These are phyloP conservation scores for Siniperca obscura DNA, from an alignment of 2,797 vertebrate genomes.

Conservation along the genomic window DNA sequence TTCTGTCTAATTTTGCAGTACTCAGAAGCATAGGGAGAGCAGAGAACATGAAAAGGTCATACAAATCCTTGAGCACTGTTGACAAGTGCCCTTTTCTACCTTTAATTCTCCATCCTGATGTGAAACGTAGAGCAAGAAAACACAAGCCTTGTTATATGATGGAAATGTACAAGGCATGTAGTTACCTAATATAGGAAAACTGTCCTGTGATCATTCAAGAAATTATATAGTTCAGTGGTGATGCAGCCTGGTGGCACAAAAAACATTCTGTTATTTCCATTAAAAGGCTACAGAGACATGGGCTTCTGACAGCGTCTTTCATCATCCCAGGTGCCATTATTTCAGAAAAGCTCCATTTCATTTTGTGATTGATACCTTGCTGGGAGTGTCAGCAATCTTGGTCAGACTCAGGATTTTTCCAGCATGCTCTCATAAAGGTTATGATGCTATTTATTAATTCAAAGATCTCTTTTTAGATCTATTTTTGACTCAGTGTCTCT, in stretches of 20 bases:
- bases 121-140: slow-evolving; percentile 57
- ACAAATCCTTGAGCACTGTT: slow-evolving; percentile 61
- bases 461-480: slow-evolving; percentile 36
- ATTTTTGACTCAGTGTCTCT: slow-evolving; percentile 42
- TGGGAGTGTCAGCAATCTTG: slow-evolving; percentile 70
- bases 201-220: slow-evolving; percentile 58
- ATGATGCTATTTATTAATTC: slow-evolving; percentile 65
- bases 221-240: slow-evolving; percentile 57
- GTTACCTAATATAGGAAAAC: slow-evolving; percentile 51
- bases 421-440: slow-evolving; percentile 60
- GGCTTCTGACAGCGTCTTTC: slow-evolving; percentile 68
- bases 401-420: slow-evolving; percentile 59
- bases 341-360: slow-evolving; percentile 77
- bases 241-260: slow-evolving; percentile 56
- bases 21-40: slow-evolving; percentile 33
- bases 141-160: slow-evolving; percentile 40
- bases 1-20: slow-evolving; percentile 73
- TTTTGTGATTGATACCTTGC: slow-evolving; percentile 77
- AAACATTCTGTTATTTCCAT: slow-evolving; percentile 67
- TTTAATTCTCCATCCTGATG: slow-evolving; percentile 63
- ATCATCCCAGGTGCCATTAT: slow-evolving; percentile 79
- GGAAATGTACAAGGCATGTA: slow-evolving; percentile 42
- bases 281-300: slow-evolving; percentile 64
- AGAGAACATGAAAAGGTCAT: slow-evolving; percentile 76
- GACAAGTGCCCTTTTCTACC: slow-evolving; percentile 74